These are phyloP conservation scores for Neodontobutis hainanensis DNA, from an alignment of 2,113 vertebrate species.

Conservation along the genomic window DNA sequence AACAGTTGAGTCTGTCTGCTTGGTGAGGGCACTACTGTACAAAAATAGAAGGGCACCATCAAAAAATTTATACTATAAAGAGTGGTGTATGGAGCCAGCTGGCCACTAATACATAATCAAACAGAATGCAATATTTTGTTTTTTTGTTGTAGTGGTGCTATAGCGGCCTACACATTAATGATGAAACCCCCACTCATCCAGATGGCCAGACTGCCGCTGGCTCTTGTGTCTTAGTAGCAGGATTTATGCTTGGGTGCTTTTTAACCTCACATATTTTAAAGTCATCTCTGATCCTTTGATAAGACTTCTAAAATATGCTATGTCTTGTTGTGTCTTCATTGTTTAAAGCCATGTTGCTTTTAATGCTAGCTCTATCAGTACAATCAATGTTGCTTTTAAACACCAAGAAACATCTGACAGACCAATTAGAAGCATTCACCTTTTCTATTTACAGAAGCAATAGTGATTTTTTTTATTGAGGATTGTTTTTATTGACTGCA, in stretches of 20 bases:
- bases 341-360: neutral
- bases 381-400: neutral
- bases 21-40: no score
- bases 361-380: neutral
- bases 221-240: constrained; percentile 15
- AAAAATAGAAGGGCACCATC: no score
- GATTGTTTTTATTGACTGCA: no score
- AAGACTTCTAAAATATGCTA: constrained; percentile 4
- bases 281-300: constrained; percentile 8
- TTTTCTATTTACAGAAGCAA: no score
- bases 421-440: no score
- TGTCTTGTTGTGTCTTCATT: neutral
- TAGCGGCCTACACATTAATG: constrained; percentile 11
- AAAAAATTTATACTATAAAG: neutral
- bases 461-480: no score
- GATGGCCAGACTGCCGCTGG: constrained; percentile 37
- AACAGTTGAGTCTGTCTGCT: no score
- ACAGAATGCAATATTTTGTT: constrained; percentile 23
- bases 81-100: constrained; percentile 1
- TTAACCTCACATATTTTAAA: constrained; percentile 20
- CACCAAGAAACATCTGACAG: no score
- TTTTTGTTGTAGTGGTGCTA: constrained; percentile 4
- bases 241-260: constrained; percentile 7
- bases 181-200: constrained; percentile 24
- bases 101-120: constrained; percentile 24